Conservation (phyloP, 2,113 vertebrate genomes). For the Rhabdornis inornatus region DNA sequence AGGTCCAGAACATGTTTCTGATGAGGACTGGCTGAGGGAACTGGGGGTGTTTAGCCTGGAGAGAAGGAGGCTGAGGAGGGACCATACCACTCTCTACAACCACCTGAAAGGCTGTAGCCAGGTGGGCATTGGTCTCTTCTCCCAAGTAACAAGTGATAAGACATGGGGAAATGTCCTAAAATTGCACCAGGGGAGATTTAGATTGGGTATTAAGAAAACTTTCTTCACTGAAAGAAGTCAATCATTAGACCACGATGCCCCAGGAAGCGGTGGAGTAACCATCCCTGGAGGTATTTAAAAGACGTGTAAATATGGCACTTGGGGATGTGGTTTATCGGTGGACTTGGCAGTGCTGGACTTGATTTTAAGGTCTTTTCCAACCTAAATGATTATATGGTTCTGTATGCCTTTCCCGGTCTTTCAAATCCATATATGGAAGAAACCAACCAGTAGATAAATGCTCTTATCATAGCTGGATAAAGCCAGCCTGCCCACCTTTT, state of each 20-base stretch:
- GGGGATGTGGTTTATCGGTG: background rate
- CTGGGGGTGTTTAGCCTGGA: background rate
- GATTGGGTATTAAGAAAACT: background rate
- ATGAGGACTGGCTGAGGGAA: background rate
- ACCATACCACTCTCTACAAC: rapidly evolving
- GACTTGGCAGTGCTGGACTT: background rate
- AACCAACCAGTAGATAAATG: background rate
- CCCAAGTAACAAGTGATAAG: background rate
- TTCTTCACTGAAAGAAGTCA: background rate
- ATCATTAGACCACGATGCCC: background rate
- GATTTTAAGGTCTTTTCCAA: background rate
- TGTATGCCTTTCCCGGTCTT: background rate
- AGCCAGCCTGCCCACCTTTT: background rate
- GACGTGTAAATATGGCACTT: rapidly evolving
- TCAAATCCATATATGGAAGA: background rate
- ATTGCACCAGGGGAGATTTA: background rate
- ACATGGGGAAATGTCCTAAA: background rate
- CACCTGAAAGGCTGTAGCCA: background rate
- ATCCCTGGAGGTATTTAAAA: background rate
- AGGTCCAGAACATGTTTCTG: background rate
- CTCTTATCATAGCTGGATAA: background rate
- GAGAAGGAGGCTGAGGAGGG: background rate
- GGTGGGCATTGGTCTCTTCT: rapidly evolving
- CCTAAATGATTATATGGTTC: background rate
- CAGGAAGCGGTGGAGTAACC: background rate